phyloP scores from a whole-genome alignment of 92 coral and sea anemone genomes.

The Palythoa grandis region DNA sequence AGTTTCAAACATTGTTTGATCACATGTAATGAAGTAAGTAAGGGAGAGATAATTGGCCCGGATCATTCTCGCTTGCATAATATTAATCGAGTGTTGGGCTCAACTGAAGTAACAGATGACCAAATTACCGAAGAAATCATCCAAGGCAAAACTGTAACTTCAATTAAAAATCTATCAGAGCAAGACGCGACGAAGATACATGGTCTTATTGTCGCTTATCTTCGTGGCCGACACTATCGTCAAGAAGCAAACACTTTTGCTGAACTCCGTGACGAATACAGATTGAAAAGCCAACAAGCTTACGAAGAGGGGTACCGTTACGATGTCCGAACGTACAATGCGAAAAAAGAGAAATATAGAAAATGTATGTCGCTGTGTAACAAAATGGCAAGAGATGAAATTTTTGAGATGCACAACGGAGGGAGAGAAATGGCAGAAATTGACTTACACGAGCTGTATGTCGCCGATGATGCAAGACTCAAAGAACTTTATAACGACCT shows the following conservation, averaged over 20 bases:
- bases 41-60: conserved; percentile 21
- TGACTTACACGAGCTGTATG: conserved; percentile 55
- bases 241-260: conserved; percentile 38
- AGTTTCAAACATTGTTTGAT: not conserved
- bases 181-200: not conserved
- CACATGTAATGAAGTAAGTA: conserved; percentile 8
- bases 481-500: not conserved
- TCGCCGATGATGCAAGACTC: conserved; percentile 50
- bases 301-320: not conserved
- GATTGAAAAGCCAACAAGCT: not conserved
- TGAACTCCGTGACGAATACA: conserved; percentile 43
- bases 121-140: not conserved
- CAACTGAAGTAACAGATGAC: not conserved
- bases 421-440: conserved; percentile 39
- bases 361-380: conserved; percentile 30
- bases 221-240: conserved; percentile 54
- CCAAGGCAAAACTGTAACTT: not conserved
- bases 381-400: conserved; percentile 49
- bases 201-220: conserved; percentile 41
- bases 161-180: not conserved
- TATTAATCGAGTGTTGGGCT: conserved; percentile 23
- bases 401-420: conserved; percentile 45
- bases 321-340: not conserved
- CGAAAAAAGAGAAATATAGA: conserved; percentile 44
- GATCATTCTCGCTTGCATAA: conserved; percentile 35